Conservation (phyloP, 1,140 invertebrate genomes). For the Hypsibius dujardini region DNA sequence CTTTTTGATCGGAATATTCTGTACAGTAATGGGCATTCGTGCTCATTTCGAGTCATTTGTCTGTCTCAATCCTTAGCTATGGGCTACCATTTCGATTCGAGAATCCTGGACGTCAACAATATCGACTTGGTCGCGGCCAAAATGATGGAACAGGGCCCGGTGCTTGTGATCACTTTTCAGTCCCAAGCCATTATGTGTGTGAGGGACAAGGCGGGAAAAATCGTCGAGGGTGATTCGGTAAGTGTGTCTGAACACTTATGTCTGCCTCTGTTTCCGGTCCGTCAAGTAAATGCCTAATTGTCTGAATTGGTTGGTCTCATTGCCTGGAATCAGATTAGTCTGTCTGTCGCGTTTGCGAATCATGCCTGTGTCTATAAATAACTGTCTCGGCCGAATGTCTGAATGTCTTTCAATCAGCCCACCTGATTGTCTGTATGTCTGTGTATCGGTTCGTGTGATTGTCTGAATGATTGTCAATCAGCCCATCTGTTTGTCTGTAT, state of each 20-base stretch:
- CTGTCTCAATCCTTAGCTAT: constrained; percentile 15
- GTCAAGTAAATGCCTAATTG: too few species aligned
- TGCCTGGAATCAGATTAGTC: too few species aligned
- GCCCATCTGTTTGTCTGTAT: too few species aligned
- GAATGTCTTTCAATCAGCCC: too few species aligned
- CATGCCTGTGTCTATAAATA: too few species aligned
- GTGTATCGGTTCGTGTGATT: too few species aligned
- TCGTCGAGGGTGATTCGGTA: constrained; percentile 78
- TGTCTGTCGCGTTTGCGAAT: too few species aligned
- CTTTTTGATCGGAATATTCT: constrained; percentile 15
- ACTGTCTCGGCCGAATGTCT: too few species aligned
- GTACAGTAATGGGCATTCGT: constrained; percentile 21
- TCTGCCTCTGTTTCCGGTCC: too few species aligned
- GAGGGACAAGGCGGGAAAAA: constrained; percentile 56
- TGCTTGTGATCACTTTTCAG: constrained; percentile 82
- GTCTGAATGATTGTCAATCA: too few species aligned
- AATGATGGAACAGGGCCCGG: constrained; percentile 97
- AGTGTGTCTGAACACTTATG: constrained; percentile 19
- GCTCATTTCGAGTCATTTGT: constrained; percentile 10
- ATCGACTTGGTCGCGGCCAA: constrained; percentile 83
- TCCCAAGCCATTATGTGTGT: constrained; percentile 90
- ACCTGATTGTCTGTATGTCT: too few species aligned
- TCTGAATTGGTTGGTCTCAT: too few species aligned
- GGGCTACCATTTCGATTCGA: constrained; percentile 51
- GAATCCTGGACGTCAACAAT: constrained; percentile 81